Conservation (phyloP, 64 coral and sea anemone genomes). For the Montipora capricornis region DNA sequence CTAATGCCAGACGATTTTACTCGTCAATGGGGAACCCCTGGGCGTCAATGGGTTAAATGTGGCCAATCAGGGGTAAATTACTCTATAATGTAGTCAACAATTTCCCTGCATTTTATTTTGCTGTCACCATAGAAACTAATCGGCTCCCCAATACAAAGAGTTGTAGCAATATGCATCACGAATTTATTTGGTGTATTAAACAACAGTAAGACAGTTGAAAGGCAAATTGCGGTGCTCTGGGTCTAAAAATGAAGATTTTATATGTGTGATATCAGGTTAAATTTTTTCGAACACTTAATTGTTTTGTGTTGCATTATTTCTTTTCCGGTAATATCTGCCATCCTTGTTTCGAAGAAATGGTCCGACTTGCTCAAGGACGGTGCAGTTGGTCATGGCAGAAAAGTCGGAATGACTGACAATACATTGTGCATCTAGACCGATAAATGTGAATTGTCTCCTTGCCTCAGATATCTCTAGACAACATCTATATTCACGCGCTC, state of each 20-base stretch:
- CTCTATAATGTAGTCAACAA: not conserved
- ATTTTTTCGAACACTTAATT: not conserved
- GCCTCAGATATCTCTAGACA: not conserved
- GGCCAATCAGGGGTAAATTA: not conserved
- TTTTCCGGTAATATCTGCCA: not conserved
- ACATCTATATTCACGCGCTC: not conserved
- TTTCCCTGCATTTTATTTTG: not conserved
- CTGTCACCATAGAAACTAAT: no score
- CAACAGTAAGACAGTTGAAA: not conserved
- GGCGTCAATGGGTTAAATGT: no score
- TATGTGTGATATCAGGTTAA: not conserved
- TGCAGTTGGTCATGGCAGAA: not conserved
- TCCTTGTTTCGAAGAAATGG: not conserved
- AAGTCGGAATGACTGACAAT: not conserved
- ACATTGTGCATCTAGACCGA: not conserved
- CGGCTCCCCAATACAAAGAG: not conserved
- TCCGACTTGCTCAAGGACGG: not conserved
- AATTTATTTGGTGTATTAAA: constrained; percentile 9
- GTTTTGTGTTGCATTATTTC: not conserved
- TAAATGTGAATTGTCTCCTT: not conserved
- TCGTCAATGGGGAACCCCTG: no score
- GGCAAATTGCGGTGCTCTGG: not conserved
- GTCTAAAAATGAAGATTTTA: not conserved
- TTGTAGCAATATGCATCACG: not conserved
- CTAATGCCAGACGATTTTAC: no score